Evolutionary conservation across 1,140 invertebrate species (phyloP), one percentile per base, ranked within the genome.

Genomic region (Drosophila repleta): DNA sequence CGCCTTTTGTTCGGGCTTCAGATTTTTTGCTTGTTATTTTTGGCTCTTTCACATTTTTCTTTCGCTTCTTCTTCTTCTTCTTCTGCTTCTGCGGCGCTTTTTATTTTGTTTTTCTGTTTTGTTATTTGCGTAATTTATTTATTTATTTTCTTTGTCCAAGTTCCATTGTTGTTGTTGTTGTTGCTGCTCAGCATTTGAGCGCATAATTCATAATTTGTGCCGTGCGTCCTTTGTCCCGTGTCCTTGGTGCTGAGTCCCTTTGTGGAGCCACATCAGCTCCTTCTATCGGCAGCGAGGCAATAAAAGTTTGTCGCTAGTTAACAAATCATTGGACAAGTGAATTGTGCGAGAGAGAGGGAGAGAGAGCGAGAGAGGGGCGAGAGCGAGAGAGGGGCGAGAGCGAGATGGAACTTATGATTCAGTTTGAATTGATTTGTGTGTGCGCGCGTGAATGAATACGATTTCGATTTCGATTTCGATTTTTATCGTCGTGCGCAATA

Each of bases 201-300:
- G 78, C 84, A 85, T 85, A 81, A 85, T 85, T 85, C 81, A 85
- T 85, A 85, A 85, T 85, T 85, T 81, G 77, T 69, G 55, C 41
- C 45, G 48, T 62, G 11, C 49, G 43, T 61, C 72, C 56, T 75
- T 61, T 72, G 26, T 78, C 41, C 24, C 57, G 51, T 46, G 60
- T 41, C 10, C 13, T 4, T n/a, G 5, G n/a, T 8, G 13, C 39
- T 5, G 0, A 8, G 29, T 29, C 32, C 32, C 11, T 35, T 35
- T 13, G 32, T 13, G 32, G 32, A 35, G 32, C 32, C 11, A 35
- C 32, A 20, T 3, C 8, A 5, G 13, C 20, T 20, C 15, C 24
- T 0, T 15, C 43, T 64, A 79, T 70, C 60, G 71, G 55, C 78
- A 64, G 60, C 70, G 74, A 75, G 69, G 82, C 82, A 85, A 85